These are phyloP conservation scores for Ceriagrion tenellum DNA, from an alignment of 2,888 invertebrate species.

Conservation along the genomic window DNA sequence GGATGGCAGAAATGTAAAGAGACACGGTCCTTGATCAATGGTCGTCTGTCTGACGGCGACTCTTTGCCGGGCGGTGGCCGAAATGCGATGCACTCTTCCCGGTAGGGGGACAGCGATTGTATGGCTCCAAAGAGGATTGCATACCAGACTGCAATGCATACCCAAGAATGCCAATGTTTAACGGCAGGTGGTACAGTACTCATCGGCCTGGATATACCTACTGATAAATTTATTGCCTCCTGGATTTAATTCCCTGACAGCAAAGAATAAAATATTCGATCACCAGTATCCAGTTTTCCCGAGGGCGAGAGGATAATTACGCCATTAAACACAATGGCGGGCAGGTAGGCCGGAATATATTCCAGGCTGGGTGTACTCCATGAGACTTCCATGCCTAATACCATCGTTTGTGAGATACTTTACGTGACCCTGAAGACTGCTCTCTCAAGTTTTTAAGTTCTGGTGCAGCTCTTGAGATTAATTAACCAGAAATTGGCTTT, in stretches of 20 bases:
- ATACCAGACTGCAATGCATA: background rate
- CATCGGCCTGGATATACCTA: background rate
- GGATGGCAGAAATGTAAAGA: background rate
- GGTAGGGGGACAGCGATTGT: conserved; percentile 13
- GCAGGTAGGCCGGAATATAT: too few species aligned
- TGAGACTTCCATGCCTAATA: too few species aligned
- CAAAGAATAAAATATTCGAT: background rate
- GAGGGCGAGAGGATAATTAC: background rate
- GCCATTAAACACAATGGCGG: too few species aligned
- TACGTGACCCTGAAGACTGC: too few species aligned
- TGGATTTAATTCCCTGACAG: background rate
- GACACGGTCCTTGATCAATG: conserved; percentile 54
- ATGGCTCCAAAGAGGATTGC: background rate
- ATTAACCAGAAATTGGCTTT: too few species aligned
- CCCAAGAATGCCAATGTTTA: background rate
- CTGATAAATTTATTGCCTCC: background rate
- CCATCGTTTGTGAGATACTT: too few species aligned
- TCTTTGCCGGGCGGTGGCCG: conserved; percentile 22
- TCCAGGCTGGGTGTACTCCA: too few species aligned
- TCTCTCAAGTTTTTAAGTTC: too few species aligned
- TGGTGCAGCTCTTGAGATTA: too few species aligned
- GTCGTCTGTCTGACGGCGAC: conserved; percentile 12
- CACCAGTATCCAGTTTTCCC: background rate
- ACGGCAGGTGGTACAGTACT: background rate
- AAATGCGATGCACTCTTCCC: background rate